These are phyloP conservation scores for Tetramorium parvispinum DNA, from an alignment of 1,140 invertebrate genomes.

Conservation along the genomic window DNA sequence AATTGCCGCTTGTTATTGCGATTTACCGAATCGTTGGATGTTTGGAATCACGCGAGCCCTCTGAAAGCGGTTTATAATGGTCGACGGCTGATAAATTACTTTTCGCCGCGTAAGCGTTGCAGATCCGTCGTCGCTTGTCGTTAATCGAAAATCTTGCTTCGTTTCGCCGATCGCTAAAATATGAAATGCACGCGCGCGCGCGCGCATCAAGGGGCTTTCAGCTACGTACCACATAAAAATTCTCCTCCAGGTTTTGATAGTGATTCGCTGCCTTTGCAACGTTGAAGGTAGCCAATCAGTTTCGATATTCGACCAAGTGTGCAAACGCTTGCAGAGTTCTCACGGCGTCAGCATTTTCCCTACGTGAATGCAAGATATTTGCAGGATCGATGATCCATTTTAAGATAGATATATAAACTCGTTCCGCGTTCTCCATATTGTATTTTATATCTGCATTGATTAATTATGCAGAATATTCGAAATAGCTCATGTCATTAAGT, in stretches of 20 bases:
- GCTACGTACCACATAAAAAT: constrained; percentile 35
- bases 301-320: constrained; percentile 34
- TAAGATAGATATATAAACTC: background rate
- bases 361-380: constrained; percentile 8
- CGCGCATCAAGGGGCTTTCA: background rate
- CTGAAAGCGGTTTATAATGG: constrained; percentile 55
- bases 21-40: constrained; percentile 57
- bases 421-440: background rate
- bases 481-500: background rate
- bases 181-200: background rate
- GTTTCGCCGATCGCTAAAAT: background rate
- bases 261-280: constrained; percentile 54
- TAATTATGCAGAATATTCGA: background rate
- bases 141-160: constrained; percentile 58
- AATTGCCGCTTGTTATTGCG: constrained; percentile 69
- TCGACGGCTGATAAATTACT: constrained; percentile 53
- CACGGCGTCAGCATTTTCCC: constrained; percentile 33
- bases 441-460: background rate
- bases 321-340: constrained; percentile 25
- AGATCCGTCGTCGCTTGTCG: constrained; percentile 50
- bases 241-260: constrained; percentile 16
- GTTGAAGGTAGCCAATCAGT: constrained; percentile 38
- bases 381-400: constrained; percentile 29
- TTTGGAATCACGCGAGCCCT: constrained; percentile 40
- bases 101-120: constrained; percentile 45